Base-by-base conservation (phyloP, 2,888 invertebrate genomes). In the Terebella lapidaria region DNA sequence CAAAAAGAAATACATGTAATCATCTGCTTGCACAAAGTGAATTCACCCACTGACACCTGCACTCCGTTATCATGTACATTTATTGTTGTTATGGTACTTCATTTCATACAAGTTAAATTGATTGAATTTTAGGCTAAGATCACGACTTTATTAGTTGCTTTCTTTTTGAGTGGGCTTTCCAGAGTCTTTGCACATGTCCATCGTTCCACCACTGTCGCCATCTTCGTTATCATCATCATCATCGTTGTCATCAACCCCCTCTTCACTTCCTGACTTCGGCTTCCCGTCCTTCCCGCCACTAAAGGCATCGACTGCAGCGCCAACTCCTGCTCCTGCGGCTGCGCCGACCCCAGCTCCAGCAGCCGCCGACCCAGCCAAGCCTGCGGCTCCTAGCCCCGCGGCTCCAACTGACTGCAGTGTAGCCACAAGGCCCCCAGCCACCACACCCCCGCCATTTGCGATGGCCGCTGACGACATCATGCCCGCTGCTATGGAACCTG, bases 391-490 rank as follows among this genome's bases (percentile, higher is more conserved):
- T 3, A 54, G 1, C 28, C 54, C 54, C 3, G 26, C 35, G 24
- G 26, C 35, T n/a, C 54, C 54, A 18, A 18, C 54, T 5, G 54
- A 54, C 54, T 54, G 54, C 3, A 54, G 54, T 15, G 10, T 18
- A 1, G 54, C 54, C 22, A 54, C 54, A 1, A 54, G 3, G 5
- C 54, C 30, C 15, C 54, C 54, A 22, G 54, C 1, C 20, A 18
- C 54, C 56, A 42, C 56, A 1, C 46, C 56, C 3, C 56, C 56
- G 10, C 56, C 56, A 5, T 4, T 18, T 4, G 46, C 25, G 18
- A 46, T 10, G 3, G 27, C 56, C 15, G 47, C 5, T 51, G 46
- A 4, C 3, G 25, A 18, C 56, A 46, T 46, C 56, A 24, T 3
- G 20, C 24, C 18, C 15, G 56, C 20, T 24, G 47, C 56, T 1